Base-by-base conservation (phyloP, 2,888 invertebrate genomes). In the Palloptera scutellata region DNA sequence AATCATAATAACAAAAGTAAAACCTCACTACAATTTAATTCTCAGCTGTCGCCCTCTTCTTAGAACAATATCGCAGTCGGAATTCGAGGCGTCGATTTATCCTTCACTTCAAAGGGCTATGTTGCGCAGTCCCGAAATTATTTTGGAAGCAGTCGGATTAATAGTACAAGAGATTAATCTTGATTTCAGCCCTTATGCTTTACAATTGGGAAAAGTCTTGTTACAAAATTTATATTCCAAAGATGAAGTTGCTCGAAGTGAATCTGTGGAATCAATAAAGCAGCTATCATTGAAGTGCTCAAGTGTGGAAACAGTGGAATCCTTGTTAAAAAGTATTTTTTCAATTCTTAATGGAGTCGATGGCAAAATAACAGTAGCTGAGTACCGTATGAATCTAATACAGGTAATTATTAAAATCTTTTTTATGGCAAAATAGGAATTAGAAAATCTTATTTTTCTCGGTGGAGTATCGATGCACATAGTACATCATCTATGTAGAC, bases 81-180 rank as follows among this genome's bases (percentile, higher is more conserved):
- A 93, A 62, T 94, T 97, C 76, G 90, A 91, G 77, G 88, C 87
- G 57, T 86, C 86, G 8, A 83, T 98, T 54, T 86, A 96, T 70
- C 96, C 97, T 0, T 91, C 95, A 1, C 86, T 97, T 64, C 94
- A 96, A 82, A 96, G 96, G 82, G 91, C 95, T 19, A 92, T 98
- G 90, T 86, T 98, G 41, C 87, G 98, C 61, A 97, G 94, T 85
- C 97, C 98, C 0, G 98, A 98, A 87, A 90, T 95, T 63, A 92
- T 94, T 71, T 87, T 97, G 19, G 90, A 92, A 81, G 90, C 91
- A 17, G 92, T 97, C 48, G 93, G 93, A 0, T 87, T 91, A 59
- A 90, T 96, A 69, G 84, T 97, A 30, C 87, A 88, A 9, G 90
- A 90, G 63, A 81, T 96, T 8, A 87, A 89, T 64, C 84, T 95